Evolutionary conservation across 2,888 invertebrate genomes (phyloP), one percentile per base, ranked within the genome.

Genomic region (Euplagia quadripunctaria): DNA sequence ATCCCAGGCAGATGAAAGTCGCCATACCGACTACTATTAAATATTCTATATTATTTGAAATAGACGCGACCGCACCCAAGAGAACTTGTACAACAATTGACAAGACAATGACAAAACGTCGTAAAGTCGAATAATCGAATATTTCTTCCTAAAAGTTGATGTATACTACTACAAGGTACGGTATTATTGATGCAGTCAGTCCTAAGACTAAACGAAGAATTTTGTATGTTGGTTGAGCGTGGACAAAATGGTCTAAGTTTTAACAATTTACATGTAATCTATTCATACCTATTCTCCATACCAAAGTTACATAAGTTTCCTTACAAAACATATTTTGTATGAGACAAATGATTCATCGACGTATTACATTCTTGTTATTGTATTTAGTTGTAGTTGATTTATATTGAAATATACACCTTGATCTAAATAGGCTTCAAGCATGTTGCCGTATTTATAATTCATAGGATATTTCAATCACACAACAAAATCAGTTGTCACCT

Each of bases 401-500:
- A 43, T 77, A 79, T 80, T 87, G 84, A 82, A 82, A 85, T 82
- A 78, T 68, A 82, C 81, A 85, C 85, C 88, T 89, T 87, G 87
- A 86, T 87, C 84, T 82, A 82, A 83, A 84, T 85, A 82, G 79
- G 75, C 73, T 84, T 84, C 80, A 74, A 77, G 71, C 75, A 82
- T 79, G 77, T 81, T 81, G 75, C 85, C 20, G 70, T 87, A 84
- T 83, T 81, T 82, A 81, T 85, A 82, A 78, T 81, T 79, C 80
- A 82, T 82, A 75, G 65, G 75, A 71, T 86, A 86, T 84, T 87
- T 87, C 73, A 83, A 85, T 81, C 81, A 79, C 76, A 68, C 76
- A 78, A 85, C 83, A 84, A 84, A 81, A 78, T 76, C 78, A 77
- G 75, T 84, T 87, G 88, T 87, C 87, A 87, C 84, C 81, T 87